Percentiles rank a stretch among this genome's conserved stretches.
Conservation (phyloP, 1,140 invertebrate species). For the Procambarus clarkii region DNA sequence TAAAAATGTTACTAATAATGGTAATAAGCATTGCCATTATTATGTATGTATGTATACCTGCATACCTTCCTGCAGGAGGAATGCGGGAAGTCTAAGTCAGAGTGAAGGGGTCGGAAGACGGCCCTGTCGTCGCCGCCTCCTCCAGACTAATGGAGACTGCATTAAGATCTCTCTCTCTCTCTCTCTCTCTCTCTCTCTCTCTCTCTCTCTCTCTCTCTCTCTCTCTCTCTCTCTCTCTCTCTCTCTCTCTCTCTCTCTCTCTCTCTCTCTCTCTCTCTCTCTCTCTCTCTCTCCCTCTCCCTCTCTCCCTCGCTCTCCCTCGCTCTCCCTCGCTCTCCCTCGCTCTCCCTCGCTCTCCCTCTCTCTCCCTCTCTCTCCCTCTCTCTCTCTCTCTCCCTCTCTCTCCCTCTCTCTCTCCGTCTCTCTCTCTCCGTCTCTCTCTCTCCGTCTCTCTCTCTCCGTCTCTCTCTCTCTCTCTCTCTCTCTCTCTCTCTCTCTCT, state of each 20-base stretch:
- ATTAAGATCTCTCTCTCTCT: constrained; percentile 41
- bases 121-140: not conserved
- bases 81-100: not conserved
- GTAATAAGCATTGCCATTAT: no score
- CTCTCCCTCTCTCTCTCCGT: not conserved
- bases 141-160: constrained; percentile 39
- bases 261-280: no score
- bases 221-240: no score
- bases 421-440: not conserved
- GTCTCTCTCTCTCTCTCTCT: not conserved
- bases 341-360: constrained; percentile 18
- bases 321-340: not conserved
- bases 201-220: no score
- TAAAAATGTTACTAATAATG: no score
- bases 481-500: no score
- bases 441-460: not conserved
- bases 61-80: no score
- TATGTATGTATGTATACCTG: no score
- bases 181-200: no score
- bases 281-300: no score
- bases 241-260: no score
- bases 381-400: no score
- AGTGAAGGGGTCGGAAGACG: not conserved
- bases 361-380: constrained; percentile 16
- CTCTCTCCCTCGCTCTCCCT: not conserved